phyloP scores from a whole-genome alignment of 2,797 vertebrate species.

The Gadopsis bispinosus region DNA sequence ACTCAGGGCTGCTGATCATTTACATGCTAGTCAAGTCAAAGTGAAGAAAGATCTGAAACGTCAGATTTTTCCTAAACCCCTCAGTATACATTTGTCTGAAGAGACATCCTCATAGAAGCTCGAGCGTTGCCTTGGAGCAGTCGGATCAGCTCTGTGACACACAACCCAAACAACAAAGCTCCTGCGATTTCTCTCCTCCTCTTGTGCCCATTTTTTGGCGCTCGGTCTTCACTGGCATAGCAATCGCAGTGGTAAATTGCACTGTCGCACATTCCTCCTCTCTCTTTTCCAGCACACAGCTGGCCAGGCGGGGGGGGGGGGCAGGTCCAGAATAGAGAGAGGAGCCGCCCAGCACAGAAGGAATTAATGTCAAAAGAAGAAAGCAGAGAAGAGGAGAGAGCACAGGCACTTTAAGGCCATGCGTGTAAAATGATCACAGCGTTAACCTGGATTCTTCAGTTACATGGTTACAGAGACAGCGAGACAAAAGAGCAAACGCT shows the following conservation, averaged over 20 bases:
- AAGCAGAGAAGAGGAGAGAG: not conserved
- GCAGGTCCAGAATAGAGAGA: slow-evolving; percentile 50
- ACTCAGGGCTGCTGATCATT: not conserved
- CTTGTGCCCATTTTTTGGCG: slow-evolving; percentile 58
- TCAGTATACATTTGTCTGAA: not conserved
- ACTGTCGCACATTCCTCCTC: slow-evolving; percentile 60
- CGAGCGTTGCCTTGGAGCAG: not conserved
- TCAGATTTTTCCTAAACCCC: not conserved
- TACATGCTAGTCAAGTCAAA: not conserved
- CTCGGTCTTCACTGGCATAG: slow-evolving; percentile 54
- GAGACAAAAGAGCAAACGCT: not conserved
- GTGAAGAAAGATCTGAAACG: not conserved
- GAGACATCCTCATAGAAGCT: not conserved
- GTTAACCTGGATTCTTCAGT: not conserved
- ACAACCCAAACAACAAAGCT: slow-evolving; percentile 48
- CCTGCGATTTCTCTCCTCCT: slow-evolving; percentile 22
- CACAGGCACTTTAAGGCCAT: not conserved
- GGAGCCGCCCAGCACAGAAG: slow-evolving; percentile 5
- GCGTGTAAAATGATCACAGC: not conserved
- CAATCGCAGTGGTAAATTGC: slow-evolving; percentile 65
- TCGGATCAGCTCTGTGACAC: slow-evolving; percentile 13
- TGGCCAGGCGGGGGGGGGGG: slow-evolving; percentile 28
- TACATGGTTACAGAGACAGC: not conserved
- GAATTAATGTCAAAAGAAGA: not conserved
- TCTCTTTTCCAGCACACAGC: slow-evolving; percentile 59